Percentiles rank a stretch among this genome's conserved stretches.
Evolutionary conservation across 1,140 invertebrate genomes (phyloP).

Genomic region (Luehdorfia chinensis): DNA sequence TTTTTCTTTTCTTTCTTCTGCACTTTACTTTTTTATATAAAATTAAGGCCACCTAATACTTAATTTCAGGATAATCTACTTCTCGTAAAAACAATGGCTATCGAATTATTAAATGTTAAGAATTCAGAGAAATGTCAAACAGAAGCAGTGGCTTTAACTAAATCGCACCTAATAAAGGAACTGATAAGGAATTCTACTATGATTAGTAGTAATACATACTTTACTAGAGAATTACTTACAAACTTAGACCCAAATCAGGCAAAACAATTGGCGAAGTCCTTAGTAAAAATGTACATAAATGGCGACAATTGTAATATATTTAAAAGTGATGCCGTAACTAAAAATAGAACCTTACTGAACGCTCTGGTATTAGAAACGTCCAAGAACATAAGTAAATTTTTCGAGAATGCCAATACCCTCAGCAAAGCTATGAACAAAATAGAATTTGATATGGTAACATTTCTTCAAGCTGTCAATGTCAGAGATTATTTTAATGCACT

Average conservation of each 20-base stretch:
- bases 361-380: constrained; percentile 40
- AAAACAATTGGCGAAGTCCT: constrained; percentile 46
- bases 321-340: constrained; percentile 27
- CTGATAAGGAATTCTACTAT: constrained; percentile 24
- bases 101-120: constrained; percentile 31
- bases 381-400: constrained; percentile 44
- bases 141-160: constrained; percentile 28
- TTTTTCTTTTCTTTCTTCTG: no score
- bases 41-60: no score
- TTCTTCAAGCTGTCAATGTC: constrained; percentile 40
- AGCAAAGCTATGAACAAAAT: constrained; percentile 48
- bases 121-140: constrained; percentile 18
- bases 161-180: constrained; percentile 50
- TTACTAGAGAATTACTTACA: constrained; percentile 39
- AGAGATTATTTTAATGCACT: constrained; percentile 39
- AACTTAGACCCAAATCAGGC: constrained; percentile 46
- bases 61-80: constrained; percentile 55
- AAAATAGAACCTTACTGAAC: constrained; percentile 47
- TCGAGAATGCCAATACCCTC: constrained; percentile 41
- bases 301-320: constrained; percentile 32
- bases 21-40: no score
- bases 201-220: constrained; percentile 30
- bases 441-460: constrained; percentile 37
- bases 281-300: constrained; percentile 39
- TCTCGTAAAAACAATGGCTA: constrained; percentile 43